Evolutionary conservation across 2,888 invertebrate species (phyloP), one percentile per base, ranked within the genome.

Genomic region (Diogma glabrata): DNA sequence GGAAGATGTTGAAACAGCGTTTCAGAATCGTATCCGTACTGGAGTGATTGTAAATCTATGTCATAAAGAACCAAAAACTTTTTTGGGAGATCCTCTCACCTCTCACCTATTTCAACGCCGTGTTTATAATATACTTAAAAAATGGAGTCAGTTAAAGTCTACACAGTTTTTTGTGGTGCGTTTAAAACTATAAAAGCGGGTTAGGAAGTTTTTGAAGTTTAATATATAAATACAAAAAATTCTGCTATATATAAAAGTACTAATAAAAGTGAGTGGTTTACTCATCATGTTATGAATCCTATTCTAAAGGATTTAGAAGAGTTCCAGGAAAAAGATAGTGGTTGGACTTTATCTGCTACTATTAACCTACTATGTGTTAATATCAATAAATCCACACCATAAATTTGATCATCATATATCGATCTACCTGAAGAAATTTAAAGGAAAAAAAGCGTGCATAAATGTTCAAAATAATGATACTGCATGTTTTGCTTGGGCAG

Each of bases 321-420:
- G n/a, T n/a, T n/a, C n/a, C n/a, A n/a, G n/a, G 57, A 60, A 16
- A 52, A 53, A 3, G 56, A 57, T 19, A 55, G 52, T 20, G 60
- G 59, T 1, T 60, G 59, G 59, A 40, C 57, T 1, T 49, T 61
- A 36, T 23, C 47, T n/a, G 45, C 46, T 61, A n/a, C 17, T 4
- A 16, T 40, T 4, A 40, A 40, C 17, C 12, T 49, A n/a, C n/a
- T n/a, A 4, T 33, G 60, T 1, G 54, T 60, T 38, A 51, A 59
- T 7, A 56, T 56, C 43, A 56, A 57, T 40, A 40, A 40, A 30
- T 59, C 52, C 47, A 54, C 56, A 40, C 57, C 57, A 3, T 7
- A 59, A 6, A 26, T 38, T 4, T 59, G 56, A 1, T 57, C 56
- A 2, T 54, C 51, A 8, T 57, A 52, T 36, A 52, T 59, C 6